A percentile compares a stretch with the other conserved stretches of the same genome.
Conservation (phyloP, 2,888 invertebrate species). For the Scaptodrosophila latifasciaeformis region DNA sequence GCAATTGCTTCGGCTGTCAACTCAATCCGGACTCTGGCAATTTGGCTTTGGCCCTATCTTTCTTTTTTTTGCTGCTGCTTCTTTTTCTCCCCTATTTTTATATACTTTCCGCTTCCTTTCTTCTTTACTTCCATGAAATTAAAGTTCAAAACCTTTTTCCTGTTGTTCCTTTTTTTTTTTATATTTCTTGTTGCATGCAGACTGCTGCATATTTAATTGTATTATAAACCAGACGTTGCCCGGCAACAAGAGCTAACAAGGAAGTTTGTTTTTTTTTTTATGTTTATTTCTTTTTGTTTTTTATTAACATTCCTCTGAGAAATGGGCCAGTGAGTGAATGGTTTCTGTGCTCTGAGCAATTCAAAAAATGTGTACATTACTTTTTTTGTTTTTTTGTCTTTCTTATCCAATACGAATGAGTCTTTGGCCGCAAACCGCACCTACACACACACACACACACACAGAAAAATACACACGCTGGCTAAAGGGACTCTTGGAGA, state of each 20-base stretch:
- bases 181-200: not conserved
- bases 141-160: not conserved
- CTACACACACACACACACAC: not conserved
- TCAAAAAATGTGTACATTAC: slow-evolving; percentile 24
- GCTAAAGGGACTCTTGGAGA: too few species aligned
- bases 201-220: slow-evolving; percentile 30
- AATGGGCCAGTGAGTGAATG: too few species aligned
- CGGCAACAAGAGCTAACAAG: not conserved
- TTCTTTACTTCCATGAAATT: not conserved
- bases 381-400: too few species aligned
- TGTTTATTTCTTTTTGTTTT: slow-evolving; percentile 10
- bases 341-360: slow-evolving; percentile 6
- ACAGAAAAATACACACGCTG: slow-evolving; percentile 10
- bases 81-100: too few species aligned
- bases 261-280: not conserved
- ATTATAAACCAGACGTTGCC: slow-evolving; percentile 8
- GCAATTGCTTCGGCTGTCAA: slow-evolving; percentile 6
- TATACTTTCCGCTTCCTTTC: slow-evolving; percentile 20
- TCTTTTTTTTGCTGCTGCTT: slow-evolving; percentile 5
- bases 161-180: not conserved
- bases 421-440: slow-evolving; percentile 12
- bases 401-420: slow-evolving; percentile 22
- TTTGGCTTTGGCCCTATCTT: slow-evolving; percentile 13
- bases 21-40: slow-evolving; percentile 28
- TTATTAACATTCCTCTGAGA: slow-evolving; percentile 28